Percentiles rank a stretch among this genome's conserved stretches.
These are phyloP conservation scores for Mormyrus hasselquistii DNA, from an alignment of 2,797 vertebrate species.

Conservation along the genomic window DNA sequence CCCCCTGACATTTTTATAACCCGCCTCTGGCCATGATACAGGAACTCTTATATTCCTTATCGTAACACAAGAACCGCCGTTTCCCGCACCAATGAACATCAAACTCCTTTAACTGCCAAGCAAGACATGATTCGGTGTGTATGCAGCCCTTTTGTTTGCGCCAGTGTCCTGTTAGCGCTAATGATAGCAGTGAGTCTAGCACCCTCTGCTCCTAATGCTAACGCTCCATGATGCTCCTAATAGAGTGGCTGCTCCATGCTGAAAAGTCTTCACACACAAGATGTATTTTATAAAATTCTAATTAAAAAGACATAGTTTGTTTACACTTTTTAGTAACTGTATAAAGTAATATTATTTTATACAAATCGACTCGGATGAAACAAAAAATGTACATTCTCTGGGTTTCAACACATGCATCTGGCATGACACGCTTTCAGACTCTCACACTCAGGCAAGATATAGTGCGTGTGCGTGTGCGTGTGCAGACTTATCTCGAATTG, in stretches of 20 bases:
- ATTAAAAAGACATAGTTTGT: background rate
- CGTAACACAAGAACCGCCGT: background rate
- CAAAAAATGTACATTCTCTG: background rate
- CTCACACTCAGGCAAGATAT: background rate
- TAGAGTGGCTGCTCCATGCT: background rate
- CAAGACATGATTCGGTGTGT: background rate
- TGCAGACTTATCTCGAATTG: background rate
- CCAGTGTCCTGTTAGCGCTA: background rate
- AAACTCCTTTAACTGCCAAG: background rate
- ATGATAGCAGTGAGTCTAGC: background rate
- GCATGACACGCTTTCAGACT: background rate
- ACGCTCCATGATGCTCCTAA: background rate
- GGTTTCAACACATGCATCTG: background rate
- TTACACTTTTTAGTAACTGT: background rate
- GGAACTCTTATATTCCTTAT: background rate
- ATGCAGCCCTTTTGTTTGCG: background rate
- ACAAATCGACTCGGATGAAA: background rate
- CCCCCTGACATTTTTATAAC: background rate
- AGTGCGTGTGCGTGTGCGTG: too few species aligned
- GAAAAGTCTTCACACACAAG: background rate
- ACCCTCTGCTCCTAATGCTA: background rate
- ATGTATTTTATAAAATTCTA: background rate
- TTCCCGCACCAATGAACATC: background rate
- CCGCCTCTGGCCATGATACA: background rate
- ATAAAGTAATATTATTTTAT: background rate